phyloP scores from a whole-genome alignment of 2,113 vertebrate genomes.

The Pseudolaguvia tuberculata region DNA sequence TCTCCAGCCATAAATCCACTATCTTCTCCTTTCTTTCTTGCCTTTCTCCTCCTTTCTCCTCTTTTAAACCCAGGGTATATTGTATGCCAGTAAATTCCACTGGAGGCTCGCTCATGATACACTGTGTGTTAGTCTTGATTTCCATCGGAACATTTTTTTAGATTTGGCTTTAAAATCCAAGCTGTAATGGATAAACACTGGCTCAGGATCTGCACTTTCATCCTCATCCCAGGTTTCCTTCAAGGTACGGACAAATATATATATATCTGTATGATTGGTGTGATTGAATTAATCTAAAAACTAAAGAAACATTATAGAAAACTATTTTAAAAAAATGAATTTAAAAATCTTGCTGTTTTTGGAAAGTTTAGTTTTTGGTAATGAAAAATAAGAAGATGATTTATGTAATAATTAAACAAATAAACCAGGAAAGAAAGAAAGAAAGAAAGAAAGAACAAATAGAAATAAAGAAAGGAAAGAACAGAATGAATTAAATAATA shows the following conservation, averaged over 20 bases:
- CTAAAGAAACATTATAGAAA: no score
- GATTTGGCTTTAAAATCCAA: background rate
- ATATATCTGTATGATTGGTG: no score
- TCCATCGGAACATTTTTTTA: background rate
- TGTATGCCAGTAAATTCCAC: background rate
- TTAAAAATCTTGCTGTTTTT: no score
- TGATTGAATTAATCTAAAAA: no score
- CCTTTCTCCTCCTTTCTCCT: background rate
- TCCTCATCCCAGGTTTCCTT: conserved; percentile 22
- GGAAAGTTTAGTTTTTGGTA: no score
- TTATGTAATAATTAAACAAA: no score
- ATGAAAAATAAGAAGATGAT: no score
- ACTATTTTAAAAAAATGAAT: no score
- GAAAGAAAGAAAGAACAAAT: no score
- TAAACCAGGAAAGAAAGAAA: no score
- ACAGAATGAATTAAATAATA: no score
- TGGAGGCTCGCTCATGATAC: background rate
- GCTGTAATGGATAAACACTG: conserved; percentile 36
- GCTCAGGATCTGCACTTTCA: conserved; percentile 30
- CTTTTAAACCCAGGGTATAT: background rate
- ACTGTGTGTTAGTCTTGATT: background rate
- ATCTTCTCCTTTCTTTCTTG: background rate
- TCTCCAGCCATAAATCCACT: conserved; percentile 34
- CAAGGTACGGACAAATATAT: conserved; percentile 35
- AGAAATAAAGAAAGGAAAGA: no score